Evolutionary conservation across 2,797 vertebrate genomes (phyloP), one percentile per base, ranked within the genome.

Genomic region (Masticophis lateralis): DNA sequence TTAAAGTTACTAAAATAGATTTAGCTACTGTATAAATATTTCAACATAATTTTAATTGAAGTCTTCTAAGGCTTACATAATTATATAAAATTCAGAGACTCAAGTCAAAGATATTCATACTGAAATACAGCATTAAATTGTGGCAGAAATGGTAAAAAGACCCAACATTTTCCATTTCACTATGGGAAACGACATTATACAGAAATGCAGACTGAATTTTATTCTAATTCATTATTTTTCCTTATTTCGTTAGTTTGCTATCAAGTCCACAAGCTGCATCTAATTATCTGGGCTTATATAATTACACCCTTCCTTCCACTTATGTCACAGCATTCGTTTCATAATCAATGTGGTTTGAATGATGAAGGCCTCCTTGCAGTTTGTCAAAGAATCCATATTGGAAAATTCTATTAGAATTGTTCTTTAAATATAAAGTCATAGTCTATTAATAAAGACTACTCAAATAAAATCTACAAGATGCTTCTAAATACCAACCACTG

Each of bases 211-310:
- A 59, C 43, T 88, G 51, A 27, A 59, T 69, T 91, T 60, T 63
- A 28, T 79, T 74, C 47, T 28, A 79, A 55, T 88, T 37, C n/a
- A 18, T 74, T 18, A 74, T 32, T 79, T 69, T 60, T 60, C 32
- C 20, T 88, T 88, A 79, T 93, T 93, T 79, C 28, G 60, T 60
- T 60, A 61, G 88, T 93, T 90, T 90, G 25, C 22, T 55, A 86
- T 66, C 63, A 60, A 43, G 55, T 88, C 86, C 60, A 90, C 63
- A 28, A 51, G 60, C 32, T 55, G 37, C 27, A 55, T 37, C 69
- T 25, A 87, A 59, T n/a, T 37, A 27, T 51, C 53, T 59, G 61
- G 89, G 57, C 74, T 20, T 87, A 87, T 90, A 86, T 91, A 60
- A 51, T 27, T 86, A 37, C 57, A 6, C 47, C 18, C 61, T 92